Evolutionary conservation across 2,113 vertebrate genomes (phyloP).

Genomic region (Haplochromis burtoni): DNA sequence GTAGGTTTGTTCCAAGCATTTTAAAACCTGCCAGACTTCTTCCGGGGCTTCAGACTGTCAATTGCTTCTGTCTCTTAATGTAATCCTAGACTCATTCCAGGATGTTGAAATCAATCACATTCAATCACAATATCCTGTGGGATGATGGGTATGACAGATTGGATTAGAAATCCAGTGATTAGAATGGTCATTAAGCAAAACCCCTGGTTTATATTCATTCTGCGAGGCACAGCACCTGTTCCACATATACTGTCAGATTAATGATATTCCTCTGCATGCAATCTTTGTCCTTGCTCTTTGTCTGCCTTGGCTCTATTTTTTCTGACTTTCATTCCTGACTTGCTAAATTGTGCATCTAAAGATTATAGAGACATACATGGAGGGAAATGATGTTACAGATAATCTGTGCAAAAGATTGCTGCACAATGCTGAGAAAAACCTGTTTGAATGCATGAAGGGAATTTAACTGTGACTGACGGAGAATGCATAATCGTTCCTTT

Average conservation of each 20-base stretch:
- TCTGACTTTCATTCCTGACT: not conserved
- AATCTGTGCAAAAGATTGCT: not conserved
- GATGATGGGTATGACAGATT: slow-evolving; percentile 28
- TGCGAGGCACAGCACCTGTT: slow-evolving; percentile 44
- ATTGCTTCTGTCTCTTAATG: not conserved
- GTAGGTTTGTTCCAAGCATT: not conserved
- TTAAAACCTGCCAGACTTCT: not conserved
- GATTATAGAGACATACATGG: not conserved
- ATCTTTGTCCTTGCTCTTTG: not conserved
- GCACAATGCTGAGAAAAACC: not conserved
- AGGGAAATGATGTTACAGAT: not conserved
- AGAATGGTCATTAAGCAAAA: slow-evolving; percentile 18
- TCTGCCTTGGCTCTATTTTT: not conserved
- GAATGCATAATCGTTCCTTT: not conserved
- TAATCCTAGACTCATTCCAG: not conserved
- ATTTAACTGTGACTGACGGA: not conserved
- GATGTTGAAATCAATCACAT: not conserved
- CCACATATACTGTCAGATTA: slow-evolving; percentile 36
- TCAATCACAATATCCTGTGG: not conserved
- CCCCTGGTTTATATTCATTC: slow-evolving; percentile 45
- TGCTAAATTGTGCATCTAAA: not conserved
- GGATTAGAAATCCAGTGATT: slow-evolving; percentile 45
- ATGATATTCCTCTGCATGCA: slow-evolving; percentile 13
- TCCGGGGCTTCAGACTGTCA: not conserved
- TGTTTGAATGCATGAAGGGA: not conserved